Evolutionary conservation across 2,888 invertebrate genomes (phyloP), one percentile per base, ranked within the genome.

Genomic region (Ernsta delagoae): DNA sequence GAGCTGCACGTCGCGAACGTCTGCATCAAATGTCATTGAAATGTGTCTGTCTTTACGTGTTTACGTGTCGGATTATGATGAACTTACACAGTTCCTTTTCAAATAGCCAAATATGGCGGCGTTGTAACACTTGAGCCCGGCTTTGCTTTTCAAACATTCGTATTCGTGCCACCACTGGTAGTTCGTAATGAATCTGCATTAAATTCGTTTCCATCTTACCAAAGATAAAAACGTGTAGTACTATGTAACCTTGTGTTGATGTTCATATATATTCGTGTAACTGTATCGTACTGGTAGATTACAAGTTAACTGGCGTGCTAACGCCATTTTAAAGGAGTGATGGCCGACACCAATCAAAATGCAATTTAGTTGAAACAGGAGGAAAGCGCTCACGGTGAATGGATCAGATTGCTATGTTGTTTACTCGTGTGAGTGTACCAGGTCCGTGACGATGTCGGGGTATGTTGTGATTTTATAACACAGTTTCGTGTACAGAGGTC

Each of bases 251-350:
- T 45, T 3, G 3, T n/a, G 16, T 16, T 16, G 16, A 16, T 16
- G 16, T 16, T 16, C 16, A 16, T 16, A 16, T 45, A 3, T 45
- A 45, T n/a, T 45, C 0, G 4, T 45, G 3, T 48, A 12, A 39
- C 12, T 8, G 16, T 8, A 59, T 24, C 11, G 5, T 39, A 9
- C 16, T 1, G 16, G 16, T 16, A 43, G 36, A 39, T 16, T 54
- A 41, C 31, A 50, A 16, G 50, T 50, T 9, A 50, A 16, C 16
- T 31, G 4, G 16, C 5, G 43, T 65, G 41, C 48, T 48, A 57
- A 48, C 36, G 24, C 36, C 50, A 34, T 59, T 65, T 31, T 50
- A 65, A 16, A 34, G 36, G 57, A 36, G 39, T 34, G 65, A 59
- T 59, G 65, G 59, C 16, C 16, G 16, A 16, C 16, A 16, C 16